Conservation (phyloP, 64 coral and sea anemone genomes). For the Catalaphyllia jardinei region DNA sequence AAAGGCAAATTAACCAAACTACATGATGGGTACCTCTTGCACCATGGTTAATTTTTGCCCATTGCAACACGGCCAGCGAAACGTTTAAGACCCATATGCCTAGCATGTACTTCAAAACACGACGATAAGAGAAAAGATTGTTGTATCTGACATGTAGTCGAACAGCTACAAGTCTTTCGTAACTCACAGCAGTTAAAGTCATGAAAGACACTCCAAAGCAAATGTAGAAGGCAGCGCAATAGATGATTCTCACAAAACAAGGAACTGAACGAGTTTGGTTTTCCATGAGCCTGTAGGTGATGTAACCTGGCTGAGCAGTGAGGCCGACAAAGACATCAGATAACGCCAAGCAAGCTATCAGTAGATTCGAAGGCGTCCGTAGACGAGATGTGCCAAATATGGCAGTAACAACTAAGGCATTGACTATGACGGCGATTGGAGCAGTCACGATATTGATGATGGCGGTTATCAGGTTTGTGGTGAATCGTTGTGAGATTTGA, state of each 20-base stretch:
- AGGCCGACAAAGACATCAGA: conserved; percentile 73
- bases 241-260: conserved; percentile 63
- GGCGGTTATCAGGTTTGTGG: conserved; percentile 58
- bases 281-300: conserved; percentile 53
- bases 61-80: too few relatives aligned
- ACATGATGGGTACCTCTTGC: too few relatives aligned
- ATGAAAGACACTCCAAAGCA: too few relatives aligned
- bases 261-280: conserved; percentile 63
- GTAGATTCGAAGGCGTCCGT: conserved; percentile 63
- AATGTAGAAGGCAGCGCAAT: conserved; percentile 66
- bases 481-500: conserved; percentile 11
- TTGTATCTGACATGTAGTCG: too few relatives aligned
- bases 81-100: too few relatives aligned
- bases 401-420: conserved; percentile 37
- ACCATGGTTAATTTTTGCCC: too few relatives aligned
- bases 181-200: too few relatives aligned
- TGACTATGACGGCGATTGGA: conserved; percentile 60
- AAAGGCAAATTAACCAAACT: too few relatives aligned
- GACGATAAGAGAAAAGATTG: too few relatives aligned
- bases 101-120: too few relatives aligned
- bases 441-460: conserved; percentile 53
- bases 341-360: conserved; percentile 57
- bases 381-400: conserved; percentile 28
- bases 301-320: conserved; percentile 62
- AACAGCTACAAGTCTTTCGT: too few relatives aligned